Evolutionary conservation across 2,888 invertebrate genomes (phyloP).

Genomic region (Imbricaverruca yamaguchii): DNA sequence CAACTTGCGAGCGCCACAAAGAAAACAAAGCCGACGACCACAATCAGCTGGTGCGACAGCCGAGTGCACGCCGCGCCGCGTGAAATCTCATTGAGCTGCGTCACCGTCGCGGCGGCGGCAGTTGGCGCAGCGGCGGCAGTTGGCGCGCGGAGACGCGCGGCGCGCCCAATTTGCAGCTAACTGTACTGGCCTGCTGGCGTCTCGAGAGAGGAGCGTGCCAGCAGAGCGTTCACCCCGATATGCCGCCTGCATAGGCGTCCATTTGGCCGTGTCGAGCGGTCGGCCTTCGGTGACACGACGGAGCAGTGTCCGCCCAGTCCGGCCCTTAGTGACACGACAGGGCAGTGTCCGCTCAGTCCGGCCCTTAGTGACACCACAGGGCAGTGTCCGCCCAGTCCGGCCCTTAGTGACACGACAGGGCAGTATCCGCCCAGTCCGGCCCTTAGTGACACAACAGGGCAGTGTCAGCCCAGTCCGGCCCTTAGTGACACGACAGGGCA

Average conservation of each 20-base stretch:
- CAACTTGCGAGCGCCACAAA: background rate
- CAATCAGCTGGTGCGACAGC: background rate
- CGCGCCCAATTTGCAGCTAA: conserved; percentile 9
- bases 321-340: background rate
- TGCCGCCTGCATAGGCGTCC: background rate
- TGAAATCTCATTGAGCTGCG: conserved; percentile 15
- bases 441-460: background rate
- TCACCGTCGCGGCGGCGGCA: no score
- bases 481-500: background rate
- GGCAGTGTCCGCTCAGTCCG: background rate
- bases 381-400: background rate
- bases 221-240: conserved; percentile 10
- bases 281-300: background rate
- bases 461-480: background rate
- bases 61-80: background rate
- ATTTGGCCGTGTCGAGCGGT: background rate
- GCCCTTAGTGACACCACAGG: background rate
- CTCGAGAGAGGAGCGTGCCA: background rate
- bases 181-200: background rate
- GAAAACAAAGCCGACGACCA: background rate
- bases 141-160: background rate
- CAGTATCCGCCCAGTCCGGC: no score
- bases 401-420: no score
- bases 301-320: background rate
- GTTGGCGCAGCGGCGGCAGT: background rate